A percentile compares a stretch with the other conserved stretches of the same genome.
These are phyloP conservation scores for Meleagris gallopavo DNA, from an alignment of 2,113 vertebrate genomes.

Conservation along the genomic window DNA sequence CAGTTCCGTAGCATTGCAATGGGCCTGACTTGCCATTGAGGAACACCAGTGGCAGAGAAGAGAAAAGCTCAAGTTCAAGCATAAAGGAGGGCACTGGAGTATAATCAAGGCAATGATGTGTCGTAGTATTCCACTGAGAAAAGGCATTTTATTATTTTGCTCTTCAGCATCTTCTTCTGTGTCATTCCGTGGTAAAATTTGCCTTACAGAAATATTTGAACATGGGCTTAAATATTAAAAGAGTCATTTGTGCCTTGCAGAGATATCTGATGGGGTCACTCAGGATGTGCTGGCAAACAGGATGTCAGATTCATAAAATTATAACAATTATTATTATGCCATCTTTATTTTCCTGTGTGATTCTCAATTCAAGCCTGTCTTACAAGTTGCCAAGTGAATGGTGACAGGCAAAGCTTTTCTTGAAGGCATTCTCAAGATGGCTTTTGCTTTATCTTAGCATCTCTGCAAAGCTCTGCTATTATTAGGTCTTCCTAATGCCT, in stretches of 20 bases:
- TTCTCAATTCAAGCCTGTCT: background rate
- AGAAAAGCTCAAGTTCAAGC: background rate
- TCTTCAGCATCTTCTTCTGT: background rate
- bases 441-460: slow-evolving; percentile 42
- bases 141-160: background rate
- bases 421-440: slow-evolving; percentile 39
- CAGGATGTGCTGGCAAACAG: background rate
- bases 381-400: background rate
- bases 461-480: slow-evolving; percentile 56
- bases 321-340: background rate
- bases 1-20: background rate
- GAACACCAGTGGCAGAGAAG: background rate
- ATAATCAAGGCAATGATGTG: background rate
- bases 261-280: background rate
- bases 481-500: slow-evolving; percentile 57
- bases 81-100: background rate
- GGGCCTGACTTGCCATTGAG: background rate
- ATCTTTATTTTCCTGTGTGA: background rate
- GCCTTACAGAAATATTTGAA: background rate
- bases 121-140: background rate
- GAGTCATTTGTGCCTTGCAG: slow-evolving; percentile 33
- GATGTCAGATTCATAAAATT: background rate
- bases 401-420: slow-evolving; percentile 15
- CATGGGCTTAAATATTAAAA: background rate
- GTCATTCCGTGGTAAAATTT: background rate